Conservation (phyloP, 2,113 vertebrate species). For the Gallinago paraguaiae region DNA sequence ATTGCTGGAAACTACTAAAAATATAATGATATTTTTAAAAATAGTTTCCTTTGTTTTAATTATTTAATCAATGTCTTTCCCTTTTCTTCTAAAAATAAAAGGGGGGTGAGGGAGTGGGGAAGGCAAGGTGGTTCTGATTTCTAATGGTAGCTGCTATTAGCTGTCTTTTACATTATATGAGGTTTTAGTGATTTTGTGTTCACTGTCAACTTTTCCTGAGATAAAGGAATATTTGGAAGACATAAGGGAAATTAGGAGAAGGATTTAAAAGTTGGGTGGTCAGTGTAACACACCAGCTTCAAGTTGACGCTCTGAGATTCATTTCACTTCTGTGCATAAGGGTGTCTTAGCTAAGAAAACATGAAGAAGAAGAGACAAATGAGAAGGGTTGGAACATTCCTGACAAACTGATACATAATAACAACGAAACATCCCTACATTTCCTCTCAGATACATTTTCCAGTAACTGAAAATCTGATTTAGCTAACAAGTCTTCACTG, state of each 20-base stretch:
- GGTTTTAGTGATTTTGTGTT: not conserved
- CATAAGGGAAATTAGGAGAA: not conserved
- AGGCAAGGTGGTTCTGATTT: not conserved
- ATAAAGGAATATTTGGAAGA: not conserved
- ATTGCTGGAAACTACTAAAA: not conserved
- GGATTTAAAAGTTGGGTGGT: not conserved
- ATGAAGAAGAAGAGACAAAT: not conserved
- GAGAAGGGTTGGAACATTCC: not conserved
- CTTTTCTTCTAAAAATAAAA: not conserved
- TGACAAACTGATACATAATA: not conserved
- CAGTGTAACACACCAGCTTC: not conserved
- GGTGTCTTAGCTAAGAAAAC: not conserved
- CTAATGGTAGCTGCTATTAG: not conserved
- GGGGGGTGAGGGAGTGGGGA: fast-evolving
- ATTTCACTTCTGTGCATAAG: not conserved
- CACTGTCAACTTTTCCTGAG: not conserved
- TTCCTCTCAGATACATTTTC: not conserved
- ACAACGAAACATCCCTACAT: not conserved
- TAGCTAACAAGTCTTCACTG: not conserved
- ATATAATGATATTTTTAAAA: not conserved
- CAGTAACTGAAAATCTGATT: not conserved
- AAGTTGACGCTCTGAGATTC: not conserved
- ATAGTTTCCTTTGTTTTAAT: not conserved
- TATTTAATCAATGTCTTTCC: not conserved
- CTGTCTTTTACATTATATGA: not conserved